Base-by-base conservation (phyloP, 2,797 vertebrate genomes). In the Myripristis murdjan region DNA sequence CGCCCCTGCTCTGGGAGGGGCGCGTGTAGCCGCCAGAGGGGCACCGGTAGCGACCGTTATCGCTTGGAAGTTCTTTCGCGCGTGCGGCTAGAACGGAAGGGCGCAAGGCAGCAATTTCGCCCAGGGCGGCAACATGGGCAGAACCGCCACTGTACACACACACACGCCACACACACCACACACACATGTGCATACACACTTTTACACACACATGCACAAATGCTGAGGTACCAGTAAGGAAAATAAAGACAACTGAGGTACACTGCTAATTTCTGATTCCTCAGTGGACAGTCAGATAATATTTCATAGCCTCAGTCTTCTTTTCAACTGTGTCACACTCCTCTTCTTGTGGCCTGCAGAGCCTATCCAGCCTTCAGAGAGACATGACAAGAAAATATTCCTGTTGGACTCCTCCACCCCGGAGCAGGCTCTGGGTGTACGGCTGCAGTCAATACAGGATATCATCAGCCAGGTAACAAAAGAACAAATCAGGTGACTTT, bases 391-490 rank as follows among this genome's bases (percentile, higher is more conserved):
- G 54, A 84, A 35, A 0, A 82, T 95, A 12, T 95, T 95, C 77
- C 58, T 93, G 54, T 47, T 94, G 77, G 89, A 94, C 58, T 81
- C 90, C 48, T 71, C 77, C 58, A 73, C 65, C 61, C 67, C 83
- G 54, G 91, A 93, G 44, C 81, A 89, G 77, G 55, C 69, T 66
- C 59, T 88, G 33, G 94, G 95, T 14, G 91, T 95, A 62, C 84
- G 89, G 69, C 86, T 95, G 68, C 88, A 95, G 76, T 91, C 93
- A 7, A 91, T 95, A 75, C 91, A 95, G 70, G 93, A 95, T 4
- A 79, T 95, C 62, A 92, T 95, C 49, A 88, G 85, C 74, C 94
- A 95, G 91, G 95, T 95, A 86, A 55, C 55, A 15, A 51, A 22
- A 65, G 33, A 24, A 11, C 23, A 43, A 3, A 41, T n/a, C 12